Base-by-base conservation (phyloP, 2,113 vertebrate species). In the Leptobrachium ailaonicum region DNA sequence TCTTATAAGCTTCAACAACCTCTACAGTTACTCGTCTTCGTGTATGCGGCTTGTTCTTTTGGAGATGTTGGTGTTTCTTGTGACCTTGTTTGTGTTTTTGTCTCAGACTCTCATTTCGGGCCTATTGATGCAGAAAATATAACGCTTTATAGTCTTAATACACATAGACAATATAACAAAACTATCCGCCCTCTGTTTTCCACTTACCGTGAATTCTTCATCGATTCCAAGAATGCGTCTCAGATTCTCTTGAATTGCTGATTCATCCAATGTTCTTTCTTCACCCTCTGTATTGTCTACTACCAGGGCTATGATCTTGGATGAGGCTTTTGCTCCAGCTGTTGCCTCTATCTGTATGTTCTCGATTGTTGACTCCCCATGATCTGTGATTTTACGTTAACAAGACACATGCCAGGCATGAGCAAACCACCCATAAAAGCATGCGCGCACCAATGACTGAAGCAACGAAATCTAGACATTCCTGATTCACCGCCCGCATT, bases 311-410 rank as follows among this genome's bases (percentile, higher is more conserved):
- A 90, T 84, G 62, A 93, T 84, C 85, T 89, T 94, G 71, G 91
- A 87, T 80, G 90, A 90, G 82, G 91, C 89, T 82, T 78, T 91
- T 75, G 88, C 83, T 87, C 93, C 92, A 75, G 89, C 66, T 58
- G 93, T 90, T 58, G 94, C 47, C 56, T 96, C 92, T 78, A 94
- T 14, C 71, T 92, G 86, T 32, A 95, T 85, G 88, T 89, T 95
- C 78, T 95, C 91, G 78, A 94, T 77, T 2, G 67, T 81, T 83
- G 83, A 82, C 60, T 84, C 91, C 86, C 89, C 87, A 64, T 71
- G 71, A 85, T 80, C 86, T 88, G 62, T 6, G 87, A 60, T 83
- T 1, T 72, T 73, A 11, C 56, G 9, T 5, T 54, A 1, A 66
- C 43, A 80, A 20, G 0, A 0, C 0, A 12, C 56, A 14, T 14